Base-by-base conservation (phyloP, 2,888 invertebrate genomes). In the Ischnura elegans region DNA sequence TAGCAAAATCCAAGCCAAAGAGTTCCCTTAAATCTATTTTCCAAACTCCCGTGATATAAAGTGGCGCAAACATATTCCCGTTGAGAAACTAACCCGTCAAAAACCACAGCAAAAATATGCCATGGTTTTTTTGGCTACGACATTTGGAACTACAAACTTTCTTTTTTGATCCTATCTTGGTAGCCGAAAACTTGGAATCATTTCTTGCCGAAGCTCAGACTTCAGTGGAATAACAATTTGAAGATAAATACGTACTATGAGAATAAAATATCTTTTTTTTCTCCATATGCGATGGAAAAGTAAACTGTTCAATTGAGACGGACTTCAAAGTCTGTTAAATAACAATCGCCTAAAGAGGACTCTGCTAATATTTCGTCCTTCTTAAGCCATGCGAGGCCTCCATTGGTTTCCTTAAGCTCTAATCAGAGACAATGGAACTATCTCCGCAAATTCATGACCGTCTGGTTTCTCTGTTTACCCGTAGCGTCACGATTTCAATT, bases 401-500 rank as follows among this genome's bases (percentile, higher is more conserved):
- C 16, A 29, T 13, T 6, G 25, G 6, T 36, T 61, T 76, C n/a
- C 76, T 76, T 13, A 36, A 36, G 4, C 10, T 76, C 76, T 76
- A 19, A 51, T 13, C 19, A 19, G 51, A 19, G 51, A 51, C 8
- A 51, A 51, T 51, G 19, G 19, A 51, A 51, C 51, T 6, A 51
- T 51, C 19, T 13, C 51, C 4, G 16, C 19, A 8, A 10, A 36
- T n/a, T 29, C 13, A 36, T 29, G 10, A 76, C 36, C n/a, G 13
- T 13, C 29, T 5, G n/a, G n/a, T n/a, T 6, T 66, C 6, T 29
- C 66, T 66, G 29, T 29, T 66, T 76, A 36, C n/a, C 25, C 10
- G 76, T 76, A 76, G 36, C 36, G 76, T 36, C 76, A 76, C 76
- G 76, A 76, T 76, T 76, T 76, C n/a, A 10, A 76, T 76, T 76